Percentiles rank a stretch among this genome's conserved stretches.
phyloP scores from a whole-genome alignment of 1,140 invertebrate species.

The Pissodes strobi region DNA sequence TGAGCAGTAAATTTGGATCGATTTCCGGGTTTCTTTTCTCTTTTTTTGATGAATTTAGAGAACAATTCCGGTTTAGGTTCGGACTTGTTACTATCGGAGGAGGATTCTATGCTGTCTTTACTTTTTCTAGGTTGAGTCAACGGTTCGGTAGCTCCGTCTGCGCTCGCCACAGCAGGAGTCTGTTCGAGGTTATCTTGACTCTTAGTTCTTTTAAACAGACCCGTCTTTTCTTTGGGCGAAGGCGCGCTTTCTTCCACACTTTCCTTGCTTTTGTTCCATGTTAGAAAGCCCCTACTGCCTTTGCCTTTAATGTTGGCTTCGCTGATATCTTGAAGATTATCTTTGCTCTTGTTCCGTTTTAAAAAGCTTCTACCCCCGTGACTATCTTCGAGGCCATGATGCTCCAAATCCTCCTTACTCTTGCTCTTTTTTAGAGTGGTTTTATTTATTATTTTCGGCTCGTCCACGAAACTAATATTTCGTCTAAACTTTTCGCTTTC shows the following conservation, averaged over 20 bases:
- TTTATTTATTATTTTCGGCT: background rate
- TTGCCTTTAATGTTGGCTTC: background rate
- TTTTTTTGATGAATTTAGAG: conserved; percentile 30
- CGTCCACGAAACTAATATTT: background rate
- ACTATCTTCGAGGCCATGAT: background rate
- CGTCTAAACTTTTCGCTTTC: too few relatives aligned
- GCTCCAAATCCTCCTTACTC: background rate
- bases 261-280: conserved; percentile 22
- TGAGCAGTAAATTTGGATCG: conserved; percentile 6
- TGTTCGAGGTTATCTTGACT: conserved; percentile 12
- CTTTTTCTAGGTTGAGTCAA: conserved; percentile 7
- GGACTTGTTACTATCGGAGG: conserved; percentile 19
- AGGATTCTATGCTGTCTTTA: background rate
- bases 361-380: background rate
- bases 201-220: conserved; percentile 4
- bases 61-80: conserved; percentile 17
- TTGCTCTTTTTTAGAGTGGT: background rate
- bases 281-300: conserved; percentile 14
- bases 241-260: background rate
- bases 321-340: background rate
- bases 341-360: conserved; percentile 17
- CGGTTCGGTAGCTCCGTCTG: too few relatives aligned
- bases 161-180: background rate
- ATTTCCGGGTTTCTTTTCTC: conserved; percentile 21
- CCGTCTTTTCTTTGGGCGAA: conserved; percentile 8